These are phyloP conservation scores for Pediacus dermestoides DNA, from an alignment of 2,888 invertebrate species.

Conservation along the genomic window DNA sequence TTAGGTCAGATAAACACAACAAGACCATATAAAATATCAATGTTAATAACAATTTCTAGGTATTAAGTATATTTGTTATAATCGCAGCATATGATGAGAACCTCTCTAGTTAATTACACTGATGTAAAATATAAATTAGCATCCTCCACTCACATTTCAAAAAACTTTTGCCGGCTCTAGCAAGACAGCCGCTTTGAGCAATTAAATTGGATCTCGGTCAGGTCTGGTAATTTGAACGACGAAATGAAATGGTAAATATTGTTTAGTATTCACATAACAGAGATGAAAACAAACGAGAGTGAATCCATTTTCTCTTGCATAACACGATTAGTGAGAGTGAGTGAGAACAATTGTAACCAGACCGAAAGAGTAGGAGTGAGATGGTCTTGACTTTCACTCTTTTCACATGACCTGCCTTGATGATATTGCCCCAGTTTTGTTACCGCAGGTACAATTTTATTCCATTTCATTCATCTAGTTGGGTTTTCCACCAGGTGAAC, in stretches of 20 bases:
- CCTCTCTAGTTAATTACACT: too few relatives aligned
- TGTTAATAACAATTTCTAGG: too few relatives aligned
- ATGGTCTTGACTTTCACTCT: constrained; percentile 34
- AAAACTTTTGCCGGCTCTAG: too few relatives aligned
- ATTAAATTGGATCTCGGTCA: constrained; percentile 2
- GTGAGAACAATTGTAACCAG: constrained; percentile 13
- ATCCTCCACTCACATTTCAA: too few relatives aligned
- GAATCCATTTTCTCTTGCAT: constrained; percentile 20
- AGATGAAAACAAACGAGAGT: constrained; percentile 14
- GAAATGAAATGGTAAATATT: constrained; percentile 1
- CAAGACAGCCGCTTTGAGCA: too few relatives aligned
- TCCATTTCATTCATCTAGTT: constrained; percentile 1
- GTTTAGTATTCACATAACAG: constrained; percentile 10
- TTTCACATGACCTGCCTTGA: constrained; percentile 27
- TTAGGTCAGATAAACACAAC: too few relatives aligned
- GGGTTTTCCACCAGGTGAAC: too few relatives aligned
- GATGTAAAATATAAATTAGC: too few relatives aligned
- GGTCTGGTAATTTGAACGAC: not conserved
- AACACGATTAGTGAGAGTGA: constrained; percentile 20
- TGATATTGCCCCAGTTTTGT: constrained; percentile 27
- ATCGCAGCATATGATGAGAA: too few relatives aligned
- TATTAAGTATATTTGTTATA: too few relatives aligned
- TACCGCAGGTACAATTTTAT: constrained; percentile 1
- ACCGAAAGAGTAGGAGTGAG: constrained; percentile 20
- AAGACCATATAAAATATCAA: too few relatives aligned